Evolutionary conservation across 2,113 vertebrate species (phyloP).

Genomic region (Anoura caudifer): DNA sequence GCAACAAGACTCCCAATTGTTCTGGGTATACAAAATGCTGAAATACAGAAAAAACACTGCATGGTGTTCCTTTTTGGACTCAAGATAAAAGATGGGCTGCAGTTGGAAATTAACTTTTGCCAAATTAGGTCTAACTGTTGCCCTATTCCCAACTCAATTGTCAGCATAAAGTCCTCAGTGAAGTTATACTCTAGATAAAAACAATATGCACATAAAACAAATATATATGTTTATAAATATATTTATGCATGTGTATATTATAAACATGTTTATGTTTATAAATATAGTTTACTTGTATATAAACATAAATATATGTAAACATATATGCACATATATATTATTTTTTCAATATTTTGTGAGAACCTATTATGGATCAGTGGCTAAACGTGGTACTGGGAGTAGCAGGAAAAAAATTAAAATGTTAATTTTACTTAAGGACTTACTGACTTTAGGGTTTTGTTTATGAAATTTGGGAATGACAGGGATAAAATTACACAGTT

Average conservation of each 20-base stretch:
- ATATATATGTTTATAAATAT: not conserved
- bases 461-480: not conserved
- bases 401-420: constrained; percentile 1
- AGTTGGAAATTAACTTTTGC: constrained; percentile 39
- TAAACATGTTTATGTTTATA: no score
- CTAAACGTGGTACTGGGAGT: not conserved
- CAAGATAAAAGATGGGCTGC: not conserved
- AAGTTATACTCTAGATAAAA: not conserved
- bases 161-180: not conserved
- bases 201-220: not conserved
- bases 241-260: no score
- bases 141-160: not conserved
- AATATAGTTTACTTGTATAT: not conserved
- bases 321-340: not conserved
- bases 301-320: not conserved
- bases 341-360: not conserved
- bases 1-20: not conserved
- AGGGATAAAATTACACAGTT: not conserved
- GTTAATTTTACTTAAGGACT: not conserved
- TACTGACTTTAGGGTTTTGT: not conserved
- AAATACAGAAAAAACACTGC: not conserved
- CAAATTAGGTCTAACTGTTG: constrained; percentile 32
- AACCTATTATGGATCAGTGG: not conserved
- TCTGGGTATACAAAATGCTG: not conserved
- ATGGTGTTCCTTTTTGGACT: not conserved